phyloP scores from a whole-genome alignment of 2,888 invertebrate genomes.

The Dryomyza anilis region DNA sequence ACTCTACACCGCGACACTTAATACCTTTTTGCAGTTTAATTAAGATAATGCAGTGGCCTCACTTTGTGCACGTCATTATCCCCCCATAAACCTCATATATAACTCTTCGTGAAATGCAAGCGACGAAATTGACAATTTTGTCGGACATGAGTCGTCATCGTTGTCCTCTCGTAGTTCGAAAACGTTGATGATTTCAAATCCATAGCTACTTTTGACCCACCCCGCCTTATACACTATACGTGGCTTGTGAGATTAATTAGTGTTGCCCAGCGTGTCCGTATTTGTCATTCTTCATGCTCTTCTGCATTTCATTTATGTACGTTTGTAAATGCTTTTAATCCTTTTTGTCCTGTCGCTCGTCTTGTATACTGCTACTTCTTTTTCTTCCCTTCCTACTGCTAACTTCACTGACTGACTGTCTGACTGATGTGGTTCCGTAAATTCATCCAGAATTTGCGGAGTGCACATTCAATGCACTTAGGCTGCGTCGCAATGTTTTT shows the following conservation, averaged over 20 bases:
- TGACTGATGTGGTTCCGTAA: constrained; percentile 26
- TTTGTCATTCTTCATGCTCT: too few species aligned
- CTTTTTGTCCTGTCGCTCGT: constrained; percentile 14
- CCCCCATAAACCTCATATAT: background rate
- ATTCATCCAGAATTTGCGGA: too few species aligned
- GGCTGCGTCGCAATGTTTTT: constrained; percentile 9
- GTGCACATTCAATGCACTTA: background rate
- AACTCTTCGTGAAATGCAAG: background rate
- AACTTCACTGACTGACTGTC: background rate
- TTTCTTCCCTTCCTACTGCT: background rate
- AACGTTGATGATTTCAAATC: constrained; percentile 19
- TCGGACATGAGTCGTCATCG: constrained; percentile 13
- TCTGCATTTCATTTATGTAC: background rate
- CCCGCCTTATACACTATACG: too few species aligned
- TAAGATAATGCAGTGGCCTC: constrained; percentile 27
- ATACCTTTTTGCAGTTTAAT: constrained; percentile 27
- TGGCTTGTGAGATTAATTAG: background rate
- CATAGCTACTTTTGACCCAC: too few species aligned
- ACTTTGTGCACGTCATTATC: background rate
- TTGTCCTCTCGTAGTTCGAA: too few species aligned
- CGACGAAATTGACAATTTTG: constrained; percentile 15
- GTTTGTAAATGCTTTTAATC: constrained; percentile 24
- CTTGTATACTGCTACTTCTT: background rate
- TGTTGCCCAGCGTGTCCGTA: background rate
- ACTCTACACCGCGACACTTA: background rate